A percentile compares a stretch with the other conserved stretches of the same genome.
These are phyloP conservation scores for Cerastis rubricosa DNA, from an alignment of 2,888 invertebrate genomes.

Conservation along the genomic window DNA sequence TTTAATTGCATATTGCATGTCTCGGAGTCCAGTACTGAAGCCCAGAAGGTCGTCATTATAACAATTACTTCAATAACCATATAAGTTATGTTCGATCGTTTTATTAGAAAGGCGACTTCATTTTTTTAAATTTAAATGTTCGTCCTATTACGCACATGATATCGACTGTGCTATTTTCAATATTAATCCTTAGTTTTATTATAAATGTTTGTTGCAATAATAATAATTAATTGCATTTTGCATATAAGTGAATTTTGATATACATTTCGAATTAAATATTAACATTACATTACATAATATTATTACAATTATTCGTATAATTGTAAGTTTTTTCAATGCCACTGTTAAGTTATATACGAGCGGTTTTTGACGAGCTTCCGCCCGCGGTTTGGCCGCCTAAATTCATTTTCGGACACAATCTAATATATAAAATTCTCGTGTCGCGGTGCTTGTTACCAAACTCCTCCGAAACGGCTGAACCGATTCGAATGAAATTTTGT, in stretches of 20 bases:
- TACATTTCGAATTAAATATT: background rate
- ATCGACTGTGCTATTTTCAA: conserved; percentile 4
- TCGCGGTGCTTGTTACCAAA: no score
- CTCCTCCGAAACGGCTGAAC: no score
- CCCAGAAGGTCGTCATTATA: background rate
- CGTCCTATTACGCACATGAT: conserved; percentile 10
- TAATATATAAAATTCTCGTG: no score
- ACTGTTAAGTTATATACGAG: background rate
- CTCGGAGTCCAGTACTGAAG: background rate
- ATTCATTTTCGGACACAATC: background rate
- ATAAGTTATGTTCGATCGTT: background rate
- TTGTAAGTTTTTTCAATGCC: background rate
- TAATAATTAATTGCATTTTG: conserved; percentile 31
- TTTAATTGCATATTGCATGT: background rate
- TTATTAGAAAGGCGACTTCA: background rate
- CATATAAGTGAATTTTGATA: conserved; percentile 7
- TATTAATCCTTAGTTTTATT: conserved; percentile 2
- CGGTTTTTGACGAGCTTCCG: background rate
- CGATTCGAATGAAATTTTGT: no score
- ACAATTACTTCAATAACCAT: background rate
- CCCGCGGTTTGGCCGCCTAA: background rate
- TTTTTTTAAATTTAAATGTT: background rate
- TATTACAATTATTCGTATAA: background rate
- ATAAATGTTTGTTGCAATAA: background rate
- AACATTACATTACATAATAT: background rate